Evolutionary conservation across 2,888 invertebrate genomes (phyloP).

Genomic region (Lasioglossum leucozonium): DNA sequence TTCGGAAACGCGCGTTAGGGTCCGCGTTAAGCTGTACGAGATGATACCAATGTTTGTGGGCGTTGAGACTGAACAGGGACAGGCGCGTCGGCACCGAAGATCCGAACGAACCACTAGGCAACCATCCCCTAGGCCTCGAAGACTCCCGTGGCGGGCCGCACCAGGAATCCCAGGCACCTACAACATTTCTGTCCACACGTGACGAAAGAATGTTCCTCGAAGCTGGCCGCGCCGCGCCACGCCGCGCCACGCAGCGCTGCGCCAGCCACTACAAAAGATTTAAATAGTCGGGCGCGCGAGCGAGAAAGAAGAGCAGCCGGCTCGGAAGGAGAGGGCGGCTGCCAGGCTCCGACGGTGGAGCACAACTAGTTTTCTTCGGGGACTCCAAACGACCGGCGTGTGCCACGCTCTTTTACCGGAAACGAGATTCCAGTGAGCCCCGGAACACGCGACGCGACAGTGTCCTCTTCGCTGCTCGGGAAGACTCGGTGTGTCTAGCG

Average conservation of each 20-base stretch:
- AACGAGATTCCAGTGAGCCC: background rate
- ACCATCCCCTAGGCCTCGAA: background rate
- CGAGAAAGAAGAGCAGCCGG: constrained; percentile 50
- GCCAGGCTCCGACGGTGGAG: constrained; percentile 63
- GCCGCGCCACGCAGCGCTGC: no score
- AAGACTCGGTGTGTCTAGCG: background rate
- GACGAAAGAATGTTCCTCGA: constrained; percentile 46
- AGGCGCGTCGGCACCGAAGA: no score
- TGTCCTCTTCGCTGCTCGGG: no score
- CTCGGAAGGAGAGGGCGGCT: constrained; percentile 58
- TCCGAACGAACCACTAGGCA: background rate
- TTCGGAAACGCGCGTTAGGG: background rate
- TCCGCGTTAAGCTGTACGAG: background rate
- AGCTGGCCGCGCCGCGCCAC: constrained; percentile 3
- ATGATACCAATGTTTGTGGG: no score
- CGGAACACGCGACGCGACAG: background rate
- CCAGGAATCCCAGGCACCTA: constrained; percentile 10
- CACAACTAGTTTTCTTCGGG: constrained; percentile 70
- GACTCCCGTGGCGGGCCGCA: background rate
- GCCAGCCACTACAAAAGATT: constrained; percentile 75
- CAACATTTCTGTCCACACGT: constrained; percentile 37
- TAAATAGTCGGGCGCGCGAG: constrained; percentile 75
- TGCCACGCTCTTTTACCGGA: constrained; percentile 58
- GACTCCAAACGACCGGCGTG: constrained; percentile 76
- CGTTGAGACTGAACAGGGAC: background rate